A percentile compares a stretch with the other conserved stretches of the same genome.
Conservation (phyloP, 2,888 invertebrate genomes). For the Sympetrum striolatum region DNA sequence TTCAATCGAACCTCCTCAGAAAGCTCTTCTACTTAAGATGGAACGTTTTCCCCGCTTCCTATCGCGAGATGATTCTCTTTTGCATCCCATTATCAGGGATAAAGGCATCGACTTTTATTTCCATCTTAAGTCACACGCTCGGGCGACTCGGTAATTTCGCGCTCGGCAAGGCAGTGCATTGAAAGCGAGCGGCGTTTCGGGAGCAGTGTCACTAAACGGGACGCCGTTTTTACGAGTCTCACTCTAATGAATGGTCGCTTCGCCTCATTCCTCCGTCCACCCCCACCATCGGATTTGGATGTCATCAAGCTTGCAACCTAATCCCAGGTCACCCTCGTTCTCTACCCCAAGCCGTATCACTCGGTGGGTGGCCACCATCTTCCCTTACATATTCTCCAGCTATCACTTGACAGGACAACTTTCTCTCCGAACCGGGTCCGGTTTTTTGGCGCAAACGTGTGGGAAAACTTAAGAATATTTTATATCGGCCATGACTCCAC, state of each 20-base stretch:
- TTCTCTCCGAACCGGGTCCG: not conserved
- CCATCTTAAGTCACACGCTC: too few relatives aligned
- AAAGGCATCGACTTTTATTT: too few relatives aligned
- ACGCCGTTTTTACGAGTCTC: too few relatives aligned
- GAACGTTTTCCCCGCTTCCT: too few relatives aligned
- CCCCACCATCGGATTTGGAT: not conserved
- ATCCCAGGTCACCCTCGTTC: constrained; percentile 4
- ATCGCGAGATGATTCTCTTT: too few relatives aligned
- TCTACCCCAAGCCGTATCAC: constrained; percentile 8
- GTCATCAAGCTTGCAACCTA: constrained; percentile 29
- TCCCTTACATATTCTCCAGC: constrained; percentile 26
- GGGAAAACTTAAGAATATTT: constrained; percentile 22
- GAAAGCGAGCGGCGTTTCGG: too few relatives aligned
- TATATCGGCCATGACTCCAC: not conserved
- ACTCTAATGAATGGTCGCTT: not conserved
- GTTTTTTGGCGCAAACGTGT: constrained; percentile 29
- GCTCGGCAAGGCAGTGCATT: too few relatives aligned
- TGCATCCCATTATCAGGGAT: too few relatives aligned
- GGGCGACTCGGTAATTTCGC: too few relatives aligned
- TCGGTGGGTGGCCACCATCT: constrained; percentile 28
- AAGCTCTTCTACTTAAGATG: too few relatives aligned
- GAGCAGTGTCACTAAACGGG: too few relatives aligned
- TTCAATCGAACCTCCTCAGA: too few relatives aligned
- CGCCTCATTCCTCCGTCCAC: not conserved
- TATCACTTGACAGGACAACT: constrained; percentile 31